Conservation (phyloP, 1,140 invertebrate genomes). For the Bombus pyrosoma region DNA sequence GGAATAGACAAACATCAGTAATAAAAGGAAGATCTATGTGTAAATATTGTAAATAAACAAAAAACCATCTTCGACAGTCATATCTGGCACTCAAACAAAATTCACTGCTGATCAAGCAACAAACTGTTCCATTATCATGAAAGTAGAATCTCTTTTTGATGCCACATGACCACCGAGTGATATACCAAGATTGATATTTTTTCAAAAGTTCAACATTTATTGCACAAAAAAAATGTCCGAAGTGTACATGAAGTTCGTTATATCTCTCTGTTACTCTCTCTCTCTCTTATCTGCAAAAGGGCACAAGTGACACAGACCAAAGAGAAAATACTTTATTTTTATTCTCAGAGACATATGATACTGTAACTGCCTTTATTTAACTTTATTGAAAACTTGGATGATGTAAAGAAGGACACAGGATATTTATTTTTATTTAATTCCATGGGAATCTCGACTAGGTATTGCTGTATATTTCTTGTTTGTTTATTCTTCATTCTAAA, state of each 20-base stretch:
- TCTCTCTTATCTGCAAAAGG: slow-evolving; percentile 64
- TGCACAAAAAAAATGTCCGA: slow-evolving; percentile 75
- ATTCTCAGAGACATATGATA: slow-evolving; percentile 64
- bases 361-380: slow-evolving; percentile 66
- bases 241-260: slow-evolving; percentile 71
- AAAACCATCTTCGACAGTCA: slow-evolving; percentile 79
- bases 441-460: slow-evolving; percentile 76
- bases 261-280: slow-evolving; percentile 53
- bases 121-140: slow-evolving; percentile 45
- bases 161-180: slow-evolving; percentile 79
- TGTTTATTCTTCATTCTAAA: slow-evolving; percentile 71
- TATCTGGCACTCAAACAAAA: slow-evolving; percentile 78
- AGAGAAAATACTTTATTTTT: slow-evolving; percentile 75
- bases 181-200: slow-evolving; percentile 72
- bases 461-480: slow-evolving; percentile 65
- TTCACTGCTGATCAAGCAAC: slow-evolving; percentile 38
- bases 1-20: slow-evolving; percentile 67
- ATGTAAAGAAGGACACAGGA: slow-evolving; percentile 76
- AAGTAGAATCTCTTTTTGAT: slow-evolving; percentile 70
- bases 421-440: slow-evolving; percentile 76
- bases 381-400: slow-evolving; percentile 72
- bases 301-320: slow-evolving; percentile 71
- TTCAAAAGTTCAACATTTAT: slow-evolving; percentile 77
- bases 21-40: slow-evolving; percentile 72
- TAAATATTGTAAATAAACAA: slow-evolving; percentile 78